Evolutionary conservation across 2,888 invertebrate genomes (phyloP), one percentile per base, ranked within the genome.

Genomic region (Biston betularia): DNA sequence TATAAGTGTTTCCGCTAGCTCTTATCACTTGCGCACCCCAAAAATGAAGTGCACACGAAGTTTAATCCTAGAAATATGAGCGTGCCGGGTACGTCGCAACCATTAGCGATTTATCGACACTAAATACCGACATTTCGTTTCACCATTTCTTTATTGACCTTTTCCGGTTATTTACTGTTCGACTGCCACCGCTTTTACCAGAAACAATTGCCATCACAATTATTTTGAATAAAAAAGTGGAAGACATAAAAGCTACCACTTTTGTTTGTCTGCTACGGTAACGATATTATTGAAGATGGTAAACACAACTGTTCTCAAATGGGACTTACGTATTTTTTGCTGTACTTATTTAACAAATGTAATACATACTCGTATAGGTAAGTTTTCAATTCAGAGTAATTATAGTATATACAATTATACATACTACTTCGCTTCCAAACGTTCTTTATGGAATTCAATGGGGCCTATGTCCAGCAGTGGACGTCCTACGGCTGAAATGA

Each of bases 31-130:
- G 69, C 0, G 53, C 69, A 68, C 44, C 62, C 40, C 4, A 44
- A 33, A 57, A 44, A 52, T 65, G 68, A 68, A 69, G 56, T 72
- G 69, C 78, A 75, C 65, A 69, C 73, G 73, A 70, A 69, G 73
- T 65, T 77, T 83, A 82, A 84, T 79, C 84, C 82, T 64, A 70
- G 71, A 81, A 82, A 80, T 80, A 83, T 80, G 80, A 72, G 70
- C 70, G 70, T 50, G 10, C 14, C 63, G 60, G 66, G 72, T 65
- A 54, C 70, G 72, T 64, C 68, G 70, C 65, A 62, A 56, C 75
- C 78, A 74, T 79, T 78, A 75, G 77, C 77, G 76, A 78, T 75
- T 80, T 83, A 84, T 82, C 76, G 71, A 59, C 74, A 68, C 70
- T 77, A 76, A 79, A 79, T 79, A 79, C 72, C 72, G 70, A 63